phyloP scores from a whole-genome alignment of 2,888 invertebrate species.

The Coelopa pilipes region DNA sequence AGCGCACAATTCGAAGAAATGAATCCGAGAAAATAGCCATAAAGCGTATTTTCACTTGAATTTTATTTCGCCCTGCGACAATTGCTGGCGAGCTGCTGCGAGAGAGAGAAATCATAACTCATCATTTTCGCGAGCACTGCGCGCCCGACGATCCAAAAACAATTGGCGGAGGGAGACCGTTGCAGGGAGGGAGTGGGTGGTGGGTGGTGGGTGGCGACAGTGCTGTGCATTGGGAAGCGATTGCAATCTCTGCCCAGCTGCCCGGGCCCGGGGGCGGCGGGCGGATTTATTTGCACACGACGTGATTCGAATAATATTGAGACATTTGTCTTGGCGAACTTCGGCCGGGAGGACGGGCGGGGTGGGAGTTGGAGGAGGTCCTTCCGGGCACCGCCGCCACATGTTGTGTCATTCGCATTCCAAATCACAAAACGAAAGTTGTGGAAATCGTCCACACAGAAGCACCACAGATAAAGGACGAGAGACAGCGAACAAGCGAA shows the following conservation, averaged over 20 bases:
- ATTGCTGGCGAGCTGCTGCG: neutral
- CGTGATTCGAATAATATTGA: slow-evolving; percentile 31
- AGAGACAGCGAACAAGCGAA: neutral
- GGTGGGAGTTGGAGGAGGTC: neutral
- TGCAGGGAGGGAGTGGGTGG: neutral
- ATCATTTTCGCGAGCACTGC: neutral
- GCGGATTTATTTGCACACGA: slow-evolving; percentile 28
- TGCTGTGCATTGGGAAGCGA: too few relatives aligned
- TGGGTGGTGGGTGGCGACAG: too few relatives aligned
- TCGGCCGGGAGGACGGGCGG: neutral
- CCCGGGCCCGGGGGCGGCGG: too few relatives aligned
- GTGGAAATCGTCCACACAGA: slow-evolving; percentile 1
- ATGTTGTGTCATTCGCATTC: slow-evolving; percentile 6
- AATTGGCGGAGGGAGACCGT: too few relatives aligned
- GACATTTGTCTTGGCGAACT: slow-evolving; percentile 20
- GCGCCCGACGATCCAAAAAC: neutral
- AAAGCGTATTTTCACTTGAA: slow-evolving; percentile 3
- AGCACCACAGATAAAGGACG: neutral
- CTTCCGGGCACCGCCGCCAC: neutral
- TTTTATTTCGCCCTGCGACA: neutral
- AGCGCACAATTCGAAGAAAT: too few relatives aligned
- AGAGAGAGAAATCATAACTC: slow-evolving; percentile 4
- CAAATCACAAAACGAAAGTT: slow-evolving; percentile 29
- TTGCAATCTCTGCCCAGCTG: too few relatives aligned
- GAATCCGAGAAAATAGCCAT: neutral